These are phyloP conservation scores for Didymodactylos carnosus DNA, from an alignment of 2,888 invertebrate species.

Conservation along the genomic window DNA sequence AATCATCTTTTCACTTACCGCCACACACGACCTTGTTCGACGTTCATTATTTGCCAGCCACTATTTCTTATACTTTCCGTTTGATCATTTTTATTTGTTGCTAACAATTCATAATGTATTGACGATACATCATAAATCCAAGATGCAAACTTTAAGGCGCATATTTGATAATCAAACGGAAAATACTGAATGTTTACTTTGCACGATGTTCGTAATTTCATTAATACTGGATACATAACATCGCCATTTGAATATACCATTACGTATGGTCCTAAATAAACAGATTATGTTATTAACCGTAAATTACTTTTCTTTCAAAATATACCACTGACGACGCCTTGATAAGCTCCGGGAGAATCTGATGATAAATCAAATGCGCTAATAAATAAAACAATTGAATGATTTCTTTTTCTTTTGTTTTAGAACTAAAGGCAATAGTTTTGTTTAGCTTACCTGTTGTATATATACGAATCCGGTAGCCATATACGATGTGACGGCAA, in stretches of 20 bases:
- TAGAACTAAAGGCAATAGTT: too few species aligned
- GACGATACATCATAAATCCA: not conserved
- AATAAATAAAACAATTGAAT: too few species aligned
- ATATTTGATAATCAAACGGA: conserved; percentile 32
- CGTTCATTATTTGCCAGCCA: not conserved
- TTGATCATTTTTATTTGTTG: not conserved
- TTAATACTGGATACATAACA: conserved; percentile 42
- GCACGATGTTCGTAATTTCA: conserved; percentile 40
- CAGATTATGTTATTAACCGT: not conserved
- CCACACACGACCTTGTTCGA: not conserved
- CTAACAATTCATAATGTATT: not conserved
- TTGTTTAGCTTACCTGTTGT: too few species aligned
- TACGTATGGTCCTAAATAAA: conserved; percentile 38
- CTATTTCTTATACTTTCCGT: not conserved
- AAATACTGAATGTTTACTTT: conserved; percentile 36
- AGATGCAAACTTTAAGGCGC: conserved; percentile 15
- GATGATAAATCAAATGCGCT: conserved; percentile 20
- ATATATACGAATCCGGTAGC: conserved; percentile 54
- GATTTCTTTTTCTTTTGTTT: too few species aligned
- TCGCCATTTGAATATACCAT: conserved; percentile 39
- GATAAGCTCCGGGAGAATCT: not conserved
- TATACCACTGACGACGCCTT: not conserved
- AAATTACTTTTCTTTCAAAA: not conserved
- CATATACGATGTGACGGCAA: conserved; percentile 50
- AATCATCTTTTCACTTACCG: not conserved